phyloP scores from a whole-genome alignment of 2,888 invertebrate genomes.

The Heliconius aoede region DNA sequence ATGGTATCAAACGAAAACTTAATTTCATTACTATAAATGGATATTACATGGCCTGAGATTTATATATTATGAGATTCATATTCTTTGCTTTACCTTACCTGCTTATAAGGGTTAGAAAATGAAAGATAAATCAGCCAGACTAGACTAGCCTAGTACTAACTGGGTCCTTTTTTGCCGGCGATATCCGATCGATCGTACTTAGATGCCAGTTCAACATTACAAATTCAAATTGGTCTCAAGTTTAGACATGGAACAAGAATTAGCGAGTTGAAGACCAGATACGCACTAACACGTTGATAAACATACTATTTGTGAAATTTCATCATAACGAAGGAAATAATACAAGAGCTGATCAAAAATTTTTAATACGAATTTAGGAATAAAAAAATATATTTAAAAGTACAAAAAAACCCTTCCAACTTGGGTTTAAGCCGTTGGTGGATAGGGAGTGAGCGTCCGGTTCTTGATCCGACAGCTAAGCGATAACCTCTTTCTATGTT shows the following conservation, averaged over 20 bases:
- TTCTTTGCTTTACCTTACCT: neutral
- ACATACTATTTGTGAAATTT: neutral
- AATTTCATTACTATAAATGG: too few species aligned
- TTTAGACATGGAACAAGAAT: conserved; percentile 1
- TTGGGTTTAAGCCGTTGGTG: too few species aligned
- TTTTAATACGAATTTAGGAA: too few species aligned
- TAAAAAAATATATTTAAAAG: too few species aligned
- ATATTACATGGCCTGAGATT: neutral
- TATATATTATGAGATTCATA: neutral
- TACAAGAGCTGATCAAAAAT: too few species aligned
- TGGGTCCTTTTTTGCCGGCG: conserved; percentile 35
- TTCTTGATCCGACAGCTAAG: too few species aligned
- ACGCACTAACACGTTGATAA: neutral
- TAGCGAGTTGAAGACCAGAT: neutral
- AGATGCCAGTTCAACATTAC: conserved; percentile 8
- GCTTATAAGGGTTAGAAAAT: neutral
- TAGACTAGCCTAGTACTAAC: conserved; percentile 15
- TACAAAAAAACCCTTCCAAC: too few species aligned
- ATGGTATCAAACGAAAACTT: too few species aligned
- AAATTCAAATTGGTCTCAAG: neutral
- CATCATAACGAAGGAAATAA: too few species aligned
- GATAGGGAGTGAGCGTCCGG: too few species aligned
- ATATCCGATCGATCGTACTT: conserved; percentile 20
- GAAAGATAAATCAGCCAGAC: conserved; percentile 3
- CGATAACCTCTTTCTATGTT: too few species aligned